Evolutionary conservation across 1,140 invertebrate genomes (phyloP).

Genomic region (Hetaerina americana): DNA sequence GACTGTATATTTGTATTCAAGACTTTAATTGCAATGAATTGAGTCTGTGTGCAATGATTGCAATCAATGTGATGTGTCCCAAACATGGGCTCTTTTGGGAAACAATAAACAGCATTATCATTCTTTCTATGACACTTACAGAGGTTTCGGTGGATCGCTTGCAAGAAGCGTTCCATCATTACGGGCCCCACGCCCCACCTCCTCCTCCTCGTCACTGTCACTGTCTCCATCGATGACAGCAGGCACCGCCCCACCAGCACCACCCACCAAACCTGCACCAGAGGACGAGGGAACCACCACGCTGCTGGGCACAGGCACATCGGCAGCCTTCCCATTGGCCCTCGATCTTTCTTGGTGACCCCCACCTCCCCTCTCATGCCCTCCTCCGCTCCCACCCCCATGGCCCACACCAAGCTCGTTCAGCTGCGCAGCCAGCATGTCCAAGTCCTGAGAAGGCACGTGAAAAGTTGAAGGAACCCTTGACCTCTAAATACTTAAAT

Average conservation of each 20-base stretch:
- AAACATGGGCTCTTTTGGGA: neutral
- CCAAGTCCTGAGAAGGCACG: conserved; percentile 76
- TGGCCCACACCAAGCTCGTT: conserved; percentile 67
- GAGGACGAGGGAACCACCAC: neutral
- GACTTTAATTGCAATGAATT: too few relatives aligned
- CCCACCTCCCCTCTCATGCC: conserved; percentile 13
- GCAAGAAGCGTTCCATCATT: conserved; percentile 90
- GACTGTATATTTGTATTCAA: too few relatives aligned
- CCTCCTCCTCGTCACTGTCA: conserved; percentile 36
- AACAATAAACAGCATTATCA: too few relatives aligned
- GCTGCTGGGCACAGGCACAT: conserved; percentile 8
- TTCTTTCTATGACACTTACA: conserved; percentile 51
- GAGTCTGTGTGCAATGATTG: too few relatives aligned
- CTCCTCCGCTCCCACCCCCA: conserved; percentile 12
- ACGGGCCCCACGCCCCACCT: conserved; percentile 41
- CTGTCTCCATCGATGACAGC: conserved; percentile 30
- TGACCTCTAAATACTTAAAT: too few relatives aligned
- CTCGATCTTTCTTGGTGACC: conserved; percentile 12
- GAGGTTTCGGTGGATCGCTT: conserved; percentile 88
- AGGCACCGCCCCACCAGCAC: conserved; percentile 17
- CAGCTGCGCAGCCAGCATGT: conserved; percentile 82
- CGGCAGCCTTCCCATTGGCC: conserved; percentile 17
- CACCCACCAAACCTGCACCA: conserved; percentile 30
- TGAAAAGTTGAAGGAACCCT: too few relatives aligned
- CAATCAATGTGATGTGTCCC: too few relatives aligned